Base-by-base conservation (phyloP, 2,888 invertebrate species). In the Meloe dianella region DNA sequence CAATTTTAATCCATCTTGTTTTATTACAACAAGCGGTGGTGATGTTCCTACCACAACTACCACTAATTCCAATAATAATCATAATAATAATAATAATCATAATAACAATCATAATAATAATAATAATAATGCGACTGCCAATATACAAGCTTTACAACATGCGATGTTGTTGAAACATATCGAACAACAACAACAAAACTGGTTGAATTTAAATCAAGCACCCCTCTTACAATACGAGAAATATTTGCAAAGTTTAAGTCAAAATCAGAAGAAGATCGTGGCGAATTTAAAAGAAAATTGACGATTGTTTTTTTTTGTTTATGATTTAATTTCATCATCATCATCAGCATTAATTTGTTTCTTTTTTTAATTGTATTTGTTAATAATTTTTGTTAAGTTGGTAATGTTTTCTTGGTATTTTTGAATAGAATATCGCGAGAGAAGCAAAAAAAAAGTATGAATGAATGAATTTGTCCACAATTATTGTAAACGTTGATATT, bases 101-200 rank as follows among this genome's bases (percentile, higher is more conserved):
- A 17, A 17, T 41, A 41, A 41, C 14, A 38, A 12, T 38, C 8
- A n/a, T n/a, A n/a, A n/a, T 38, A 38, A n/a, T 38, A 38, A 38
- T n/a, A 38, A 38, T 38, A 38, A 38, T 38, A 38, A 38, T 38
- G 7, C 4, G 4, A 73, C 68, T 63, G 61, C 71, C 9, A 65
- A 57, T 47, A 75, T 72, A 63, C 81, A 79, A 20, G 82, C 81
- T 1, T 70, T 83, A 27, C 83, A 83, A 61, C 84, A 84, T 57
- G 83, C 83, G 17, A 81, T 84, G 80, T 69, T 84, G 51, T 66
- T 81, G 63, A 82, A 83, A 58, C 82, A 83, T 24, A 75, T 84
- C 68, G 84, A 83, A 70, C 74, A 83, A 74, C 83, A 83, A 61
- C 81, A 82, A 61, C 82, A 83, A 67, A 83, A 80, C 62, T 83